Base-by-base conservation (phyloP, 2,888 invertebrate genomes). In the Polydrusus tereticollis region DNA sequence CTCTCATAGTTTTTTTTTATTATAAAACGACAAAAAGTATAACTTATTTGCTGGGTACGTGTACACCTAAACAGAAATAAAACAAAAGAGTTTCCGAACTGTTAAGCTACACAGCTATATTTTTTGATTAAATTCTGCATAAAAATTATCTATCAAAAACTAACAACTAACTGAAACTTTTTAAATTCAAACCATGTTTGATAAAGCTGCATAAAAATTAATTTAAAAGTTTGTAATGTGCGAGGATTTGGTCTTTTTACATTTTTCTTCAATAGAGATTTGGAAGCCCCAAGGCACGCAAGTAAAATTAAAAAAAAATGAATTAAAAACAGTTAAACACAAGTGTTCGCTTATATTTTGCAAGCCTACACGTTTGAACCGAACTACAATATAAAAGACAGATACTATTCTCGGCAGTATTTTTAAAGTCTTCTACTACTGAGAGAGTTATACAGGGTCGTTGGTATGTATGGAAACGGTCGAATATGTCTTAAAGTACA, bases 101-200 rank as follows among this genome's bases (percentile, higher is more conserved):
- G 1, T 33, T 4, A 33, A 38, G 4, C 1, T 38, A 1, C n/a
- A 12, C 12, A 38, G 8, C 21, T 45, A 10, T 10, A 21, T 10
- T 21, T 10, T 16, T 1, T 20, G 0, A 7, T 45, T 45, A 21
- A 45, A 20, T 45, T 10, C 12, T 45, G 21, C 20, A 45, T 1
- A 45, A 10, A 21, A 45, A 43, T 16, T 20, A 21, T 12, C 45
- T 45, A 45, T 45, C 45, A 43, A 43, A 43, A 10, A 45, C 45
- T 18, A 43, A 45, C 45, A 45, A 45, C 38, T 38, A 38, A 38
- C 21, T 45, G 21, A 45, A 20, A 45, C 45, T 43, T 43, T 43
- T 43, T 16, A 18, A 43, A 16, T 18, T 7, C 10, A 36, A 36
- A 18, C 43, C 12, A 45, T 7, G 18, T 45, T 20, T 21, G 3